These are phyloP conservation scores for Euspilapteryx auroguttella DNA, from an alignment of 2,888 invertebrate species.

Conservation along the genomic window DNA sequence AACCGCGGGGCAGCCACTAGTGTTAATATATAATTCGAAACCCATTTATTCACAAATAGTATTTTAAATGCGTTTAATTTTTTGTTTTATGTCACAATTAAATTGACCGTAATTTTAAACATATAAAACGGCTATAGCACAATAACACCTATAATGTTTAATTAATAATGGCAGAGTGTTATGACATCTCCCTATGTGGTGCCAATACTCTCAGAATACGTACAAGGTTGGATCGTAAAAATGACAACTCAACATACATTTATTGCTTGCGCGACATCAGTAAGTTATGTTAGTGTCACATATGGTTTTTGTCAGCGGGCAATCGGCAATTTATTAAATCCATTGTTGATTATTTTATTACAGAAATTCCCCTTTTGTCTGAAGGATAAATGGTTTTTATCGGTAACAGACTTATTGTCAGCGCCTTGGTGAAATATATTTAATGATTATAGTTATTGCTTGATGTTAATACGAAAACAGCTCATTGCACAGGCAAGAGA, in stretches of 20 bases:
- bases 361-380: conserved; percentile 22
- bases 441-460: no score
- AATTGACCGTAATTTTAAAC: no score
- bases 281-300: conserved; percentile 40
- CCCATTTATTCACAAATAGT: no score
- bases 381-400: conserved; percentile 15
- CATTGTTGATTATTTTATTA: conserved; percentile 48
- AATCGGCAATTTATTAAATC: conserved; percentile 44
- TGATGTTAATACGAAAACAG: no score
- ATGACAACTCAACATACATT: conserved; percentile 45
- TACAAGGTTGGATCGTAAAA: conserved; percentile 35
- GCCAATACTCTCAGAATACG: conserved; percentile 21
- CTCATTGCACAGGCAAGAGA: no score
- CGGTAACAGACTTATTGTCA: conserved; percentile 1
- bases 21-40: no score
- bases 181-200: conserved; percentile 29
- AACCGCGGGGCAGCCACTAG: no score
- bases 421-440: no score
- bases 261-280: conserved; percentile 33
- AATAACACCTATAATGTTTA: no score
- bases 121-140: no score
- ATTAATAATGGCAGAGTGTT: conserved; percentile 19
- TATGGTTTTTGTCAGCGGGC: conserved; percentile 47
- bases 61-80: no score
- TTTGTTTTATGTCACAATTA: no score